phyloP scores from a whole-genome alignment of 2,888 invertebrate genomes.

The Stenodema calcarata region DNA sequence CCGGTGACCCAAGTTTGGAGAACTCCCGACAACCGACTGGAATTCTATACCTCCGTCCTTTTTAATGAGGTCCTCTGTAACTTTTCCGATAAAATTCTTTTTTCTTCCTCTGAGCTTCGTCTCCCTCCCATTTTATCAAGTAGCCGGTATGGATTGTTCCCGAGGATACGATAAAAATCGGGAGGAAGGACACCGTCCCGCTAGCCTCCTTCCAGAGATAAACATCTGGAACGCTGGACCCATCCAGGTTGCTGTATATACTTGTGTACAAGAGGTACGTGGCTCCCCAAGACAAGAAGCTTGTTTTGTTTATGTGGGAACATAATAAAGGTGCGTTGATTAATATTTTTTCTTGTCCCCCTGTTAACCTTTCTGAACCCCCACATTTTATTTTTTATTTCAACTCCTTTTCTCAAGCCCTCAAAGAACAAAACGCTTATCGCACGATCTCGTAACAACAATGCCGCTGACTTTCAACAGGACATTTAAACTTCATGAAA shows the following conservation, averaged over 20 bases:
- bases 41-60: neutral
- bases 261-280: neutral
- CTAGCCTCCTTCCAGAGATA: neutral
- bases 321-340: slow-evolving; percentile 18
- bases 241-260: neutral
- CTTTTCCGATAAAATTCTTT: slow-evolving; percentile 2
- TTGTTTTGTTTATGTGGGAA: slow-evolving; percentile 24
- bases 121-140: neutral
- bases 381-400: neutral
- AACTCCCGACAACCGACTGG: neutral
- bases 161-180: neutral
- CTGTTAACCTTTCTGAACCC: neutral
- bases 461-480: neutral
- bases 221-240: neutral
- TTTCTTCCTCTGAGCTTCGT: neutral
- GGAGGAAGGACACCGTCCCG: neutral
- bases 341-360: neutral
- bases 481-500: neutral
- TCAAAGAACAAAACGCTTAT: neutral
- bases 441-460: neutral
- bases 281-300: slow-evolving; percentile 17
- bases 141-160: neutral
- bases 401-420: neutral
- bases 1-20: neutral
- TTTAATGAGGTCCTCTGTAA: neutral